Conservation (phyloP, 2,797 vertebrate genomes). For the Neosalanx taihuensis region DNA sequence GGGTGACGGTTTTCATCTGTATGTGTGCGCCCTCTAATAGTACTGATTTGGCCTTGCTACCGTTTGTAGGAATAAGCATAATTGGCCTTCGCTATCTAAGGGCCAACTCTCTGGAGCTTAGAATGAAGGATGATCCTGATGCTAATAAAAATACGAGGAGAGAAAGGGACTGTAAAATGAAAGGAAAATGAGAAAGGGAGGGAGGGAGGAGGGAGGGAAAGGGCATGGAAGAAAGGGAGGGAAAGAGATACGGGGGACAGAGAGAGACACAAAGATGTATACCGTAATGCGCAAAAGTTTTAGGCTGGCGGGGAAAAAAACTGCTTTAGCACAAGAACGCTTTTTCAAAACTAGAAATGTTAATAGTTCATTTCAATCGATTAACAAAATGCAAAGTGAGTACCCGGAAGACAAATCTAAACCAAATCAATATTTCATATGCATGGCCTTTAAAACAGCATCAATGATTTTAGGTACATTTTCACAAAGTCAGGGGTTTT, state of each 20-base stretch:
- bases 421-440: too few relatives aligned
- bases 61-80: constrained; percentile 38
- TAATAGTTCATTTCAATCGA: too few relatives aligned
- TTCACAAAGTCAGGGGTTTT: too few relatives aligned
- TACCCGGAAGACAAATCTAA: too few relatives aligned
- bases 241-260: background rate
- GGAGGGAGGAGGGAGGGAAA: background rate
- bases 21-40: constrained; percentile 2
- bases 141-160: constrained; percentile 2
- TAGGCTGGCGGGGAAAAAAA: too few relatives aligned
- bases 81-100: constrained; percentile 49
- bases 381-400: too few relatives aligned
- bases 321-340: too few relatives aligned
- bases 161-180: constrained; percentile 14
- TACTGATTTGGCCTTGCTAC: constrained; percentile 33
- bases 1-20: background rate
- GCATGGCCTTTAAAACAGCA: too few relatives aligned
- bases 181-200: background rate
- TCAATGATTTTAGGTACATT: too few relatives aligned
- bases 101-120: constrained; percentile 15
- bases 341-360: too few relatives aligned
- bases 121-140: background rate
- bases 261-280: background rate
- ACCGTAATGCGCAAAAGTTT: too few relatives aligned
- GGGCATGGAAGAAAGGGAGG: background rate